A percentile compares a stretch with the other conserved stretches of the same genome.
phyloP scores from a whole-genome alignment of 2,113 vertebrate genomes.

The Amazona guildingii region DNA sequence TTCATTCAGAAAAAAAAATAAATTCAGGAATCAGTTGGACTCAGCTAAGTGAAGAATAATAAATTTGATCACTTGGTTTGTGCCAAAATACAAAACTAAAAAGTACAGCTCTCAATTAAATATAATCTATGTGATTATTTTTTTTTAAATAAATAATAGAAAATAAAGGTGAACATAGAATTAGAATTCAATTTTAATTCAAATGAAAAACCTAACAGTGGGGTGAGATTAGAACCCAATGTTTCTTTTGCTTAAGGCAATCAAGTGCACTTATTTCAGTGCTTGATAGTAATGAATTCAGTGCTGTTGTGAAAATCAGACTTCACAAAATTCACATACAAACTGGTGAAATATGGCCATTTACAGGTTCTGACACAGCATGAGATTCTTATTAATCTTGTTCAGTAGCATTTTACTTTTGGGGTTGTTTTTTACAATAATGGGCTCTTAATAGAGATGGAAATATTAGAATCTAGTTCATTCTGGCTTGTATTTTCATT shows the following conservation, averaged over 20 bases:
- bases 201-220: neutral
- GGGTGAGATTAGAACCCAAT: constrained; percentile 44
- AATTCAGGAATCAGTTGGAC: constrained; percentile 22
- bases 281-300: constrained; percentile 2
- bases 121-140: neutral
- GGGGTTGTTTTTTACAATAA: neutral
- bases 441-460: neutral
- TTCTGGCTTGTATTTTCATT: neutral
- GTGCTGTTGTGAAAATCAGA: neutral
- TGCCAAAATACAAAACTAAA: constrained; percentile 45
- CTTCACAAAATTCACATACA: neutral
- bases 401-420: neutral
- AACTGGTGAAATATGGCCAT: constrained; percentile 4
- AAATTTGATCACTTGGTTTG: constrained; percentile 24
- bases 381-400: neutral
- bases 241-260: constrained; percentile 61
- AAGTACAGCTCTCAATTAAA: constrained; percentile 41
- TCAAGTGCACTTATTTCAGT: constrained; percentile 56
- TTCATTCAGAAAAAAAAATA: neutral
- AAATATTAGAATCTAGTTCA: neutral
- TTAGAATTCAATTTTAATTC: neutral
- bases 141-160: constrained; percentile 45
- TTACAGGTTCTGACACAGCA: neutral
- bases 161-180: constrained; percentile 21
- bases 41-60: constrained; percentile 46